Percentiles rank a stretch among this genome's conserved stretches.
These are phyloP conservation scores for Silvanus unidentatus DNA, from an alignment of 2,888 invertebrate genomes.

Conservation along the genomic window DNA sequence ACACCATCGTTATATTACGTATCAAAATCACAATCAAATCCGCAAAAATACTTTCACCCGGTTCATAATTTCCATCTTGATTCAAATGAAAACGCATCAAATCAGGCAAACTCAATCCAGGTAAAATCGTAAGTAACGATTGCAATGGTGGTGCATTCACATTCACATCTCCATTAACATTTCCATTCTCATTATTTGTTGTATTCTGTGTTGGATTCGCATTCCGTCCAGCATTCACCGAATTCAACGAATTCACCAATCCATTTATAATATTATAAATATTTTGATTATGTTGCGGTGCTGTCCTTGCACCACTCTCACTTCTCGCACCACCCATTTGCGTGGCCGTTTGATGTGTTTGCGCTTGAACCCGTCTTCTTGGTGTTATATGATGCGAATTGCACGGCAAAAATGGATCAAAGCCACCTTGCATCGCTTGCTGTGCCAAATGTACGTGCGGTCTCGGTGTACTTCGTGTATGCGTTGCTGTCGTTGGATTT, in stretches of 20 bases:
- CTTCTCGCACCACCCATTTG: neutral
- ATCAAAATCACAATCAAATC: slow-evolving; percentile 45
- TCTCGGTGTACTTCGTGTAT: slow-evolving; percentile 62
- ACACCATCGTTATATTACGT: slow-evolving; percentile 41
- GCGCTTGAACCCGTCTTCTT: slow-evolving; percentile 15
- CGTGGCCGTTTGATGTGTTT: too few relatives aligned
- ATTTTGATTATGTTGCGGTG: slow-evolving; percentile 8
- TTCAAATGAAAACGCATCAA: slow-evolving; percentile 22
- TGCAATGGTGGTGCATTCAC: too few relatives aligned
- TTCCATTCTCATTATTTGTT: neutral
- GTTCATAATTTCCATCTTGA: slow-evolving; percentile 41
- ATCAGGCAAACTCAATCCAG: too few relatives aligned
- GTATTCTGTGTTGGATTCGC: neutral
- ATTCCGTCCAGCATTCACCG: slow-evolving; percentile 18
- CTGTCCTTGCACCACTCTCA: neutral
- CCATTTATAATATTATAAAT: slow-evolving; percentile 31
- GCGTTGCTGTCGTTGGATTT: slow-evolving; percentile 65
- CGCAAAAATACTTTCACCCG: slow-evolving; percentile 45
- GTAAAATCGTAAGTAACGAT: slow-evolving; percentile 11
- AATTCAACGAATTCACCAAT: slow-evolving; percentile 28
- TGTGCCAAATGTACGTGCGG: slow-evolving; percentile 63
- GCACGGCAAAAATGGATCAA: slow-evolving; percentile 65
- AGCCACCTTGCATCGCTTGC: slow-evolving; percentile 51
- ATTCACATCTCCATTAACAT: neutral
- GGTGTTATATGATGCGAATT: slow-evolving; percentile 61